A percentile compares a stretch with the other conserved stretches of the same genome.
Conservation (phyloP, 2,888 invertebrate species). For the Pomacea canaliculata region DNA sequence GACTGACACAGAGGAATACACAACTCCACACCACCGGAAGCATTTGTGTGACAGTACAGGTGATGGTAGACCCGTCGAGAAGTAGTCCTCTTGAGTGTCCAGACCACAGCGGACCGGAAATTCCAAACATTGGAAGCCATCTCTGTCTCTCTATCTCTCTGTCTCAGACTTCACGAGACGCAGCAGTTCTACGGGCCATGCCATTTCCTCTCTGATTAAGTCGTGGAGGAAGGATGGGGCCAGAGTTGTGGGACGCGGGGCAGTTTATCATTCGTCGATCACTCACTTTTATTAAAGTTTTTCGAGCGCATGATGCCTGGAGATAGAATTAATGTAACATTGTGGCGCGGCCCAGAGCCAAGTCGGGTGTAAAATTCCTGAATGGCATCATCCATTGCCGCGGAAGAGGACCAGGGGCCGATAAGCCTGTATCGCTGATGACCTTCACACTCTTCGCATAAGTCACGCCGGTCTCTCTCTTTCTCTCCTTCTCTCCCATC, state of each 20-base stretch:
- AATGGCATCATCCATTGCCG: conserved; percentile 16
- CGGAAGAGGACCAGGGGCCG: conserved; percentile 21
- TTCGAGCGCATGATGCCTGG: conserved; percentile 27
- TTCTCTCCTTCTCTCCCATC: not conserved
- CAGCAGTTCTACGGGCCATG: not conserved
- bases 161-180: no score
- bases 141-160: no score
- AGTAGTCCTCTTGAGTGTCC: no score
- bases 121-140: no score
- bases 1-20: no score
- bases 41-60: no score
- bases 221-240: not conserved
- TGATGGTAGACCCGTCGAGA: no score
- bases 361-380: conserved; percentile 29
- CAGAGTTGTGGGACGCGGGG: not conserved
- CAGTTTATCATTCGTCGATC: conserved; percentile 32
- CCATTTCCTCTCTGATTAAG: not conserved
- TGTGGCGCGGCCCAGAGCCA: conserved; percentile 21
- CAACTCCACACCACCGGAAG: no score
- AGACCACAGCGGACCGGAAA: no score
- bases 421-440: conserved; percentile 23
- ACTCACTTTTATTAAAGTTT: conserved; percentile 32
- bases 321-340: conserved; percentile 35
- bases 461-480: conserved; percentile 14
- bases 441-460: conserved; percentile 22